Conservation (phyloP, 2,888 invertebrate genomes). For the Stramonita haemastoma region DNA sequence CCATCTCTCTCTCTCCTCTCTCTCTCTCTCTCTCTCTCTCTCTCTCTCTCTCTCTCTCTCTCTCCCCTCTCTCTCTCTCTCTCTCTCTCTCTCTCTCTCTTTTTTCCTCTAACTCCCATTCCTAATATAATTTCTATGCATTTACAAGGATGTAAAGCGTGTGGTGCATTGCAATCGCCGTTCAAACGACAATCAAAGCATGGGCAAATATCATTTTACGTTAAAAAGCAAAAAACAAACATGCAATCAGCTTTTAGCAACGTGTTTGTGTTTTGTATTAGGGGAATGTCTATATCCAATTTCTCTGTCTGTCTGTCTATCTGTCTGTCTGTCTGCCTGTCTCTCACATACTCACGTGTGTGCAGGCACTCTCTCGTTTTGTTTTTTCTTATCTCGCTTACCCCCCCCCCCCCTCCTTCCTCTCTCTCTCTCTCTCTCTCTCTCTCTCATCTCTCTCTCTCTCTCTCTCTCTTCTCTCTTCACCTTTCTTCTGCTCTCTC, state of each 20-base stretch:
- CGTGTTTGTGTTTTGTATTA: not conserved
- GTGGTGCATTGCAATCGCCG: no score
- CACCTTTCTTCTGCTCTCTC: no score
- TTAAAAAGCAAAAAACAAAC: not conserved
- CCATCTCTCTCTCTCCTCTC: constrained; percentile 1
- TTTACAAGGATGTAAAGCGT: no score
- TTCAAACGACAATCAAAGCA: no score
- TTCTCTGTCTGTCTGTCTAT: not conserved
- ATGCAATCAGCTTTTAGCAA: not conserved
- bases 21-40: not conserved
- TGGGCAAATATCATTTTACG: not conserved
- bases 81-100: not conserved
- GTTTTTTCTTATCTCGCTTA: not conserved
- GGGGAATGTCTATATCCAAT: no score
- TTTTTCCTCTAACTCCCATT: not conserved
- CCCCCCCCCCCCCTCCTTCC: not conserved
- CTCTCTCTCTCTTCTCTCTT: not conserved
- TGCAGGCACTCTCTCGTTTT: not conserved
- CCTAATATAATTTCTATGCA: not conserved
- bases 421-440: not conserved
- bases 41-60: not conserved
- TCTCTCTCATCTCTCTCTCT: not conserved
- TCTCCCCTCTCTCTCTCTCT: not conserved
- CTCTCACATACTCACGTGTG: not conserved
- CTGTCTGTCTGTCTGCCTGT: not conserved